Evolutionary conservation across 2,113 vertebrate species (phyloP).

Genomic region (Anhinga anhinga): DNA sequence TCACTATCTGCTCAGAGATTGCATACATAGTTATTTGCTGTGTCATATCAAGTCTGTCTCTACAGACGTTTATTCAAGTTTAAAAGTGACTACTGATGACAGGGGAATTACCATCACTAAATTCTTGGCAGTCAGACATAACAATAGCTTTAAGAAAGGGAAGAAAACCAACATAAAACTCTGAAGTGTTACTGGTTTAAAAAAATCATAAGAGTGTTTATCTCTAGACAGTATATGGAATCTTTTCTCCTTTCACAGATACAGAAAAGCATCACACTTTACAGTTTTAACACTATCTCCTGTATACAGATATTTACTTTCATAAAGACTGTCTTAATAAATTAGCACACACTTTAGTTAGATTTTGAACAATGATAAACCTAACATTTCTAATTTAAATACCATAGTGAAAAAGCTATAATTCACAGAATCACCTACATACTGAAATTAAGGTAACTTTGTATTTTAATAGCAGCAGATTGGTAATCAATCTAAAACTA

Average conservation of each 20-base stretch:
- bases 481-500: background rate
- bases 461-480: background rate
- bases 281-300: background rate
- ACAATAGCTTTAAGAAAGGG: background rate
- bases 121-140: background rate
- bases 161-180: background rate
- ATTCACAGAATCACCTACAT: too few relatives aligned
- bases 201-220: background rate
- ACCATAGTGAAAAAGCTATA: background rate
- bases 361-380: background rate
- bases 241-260: background rate
- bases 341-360: background rate
- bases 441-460: background rate
- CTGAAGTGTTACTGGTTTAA: background rate
- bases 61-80: background rate
- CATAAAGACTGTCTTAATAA: background rate
- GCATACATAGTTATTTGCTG: background rate
- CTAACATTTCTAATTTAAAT: background rate
- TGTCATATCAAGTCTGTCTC: constrained; percentile 37
- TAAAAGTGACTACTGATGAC: background rate
- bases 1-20: background rate
- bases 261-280: background rate
- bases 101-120: constrained; percentile 15
- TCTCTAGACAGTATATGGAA: background rate
- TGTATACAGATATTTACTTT: background rate